Conservation (phyloP, 1,140 invertebrate species). For the Maconellicoccus hirsutus region DNA sequence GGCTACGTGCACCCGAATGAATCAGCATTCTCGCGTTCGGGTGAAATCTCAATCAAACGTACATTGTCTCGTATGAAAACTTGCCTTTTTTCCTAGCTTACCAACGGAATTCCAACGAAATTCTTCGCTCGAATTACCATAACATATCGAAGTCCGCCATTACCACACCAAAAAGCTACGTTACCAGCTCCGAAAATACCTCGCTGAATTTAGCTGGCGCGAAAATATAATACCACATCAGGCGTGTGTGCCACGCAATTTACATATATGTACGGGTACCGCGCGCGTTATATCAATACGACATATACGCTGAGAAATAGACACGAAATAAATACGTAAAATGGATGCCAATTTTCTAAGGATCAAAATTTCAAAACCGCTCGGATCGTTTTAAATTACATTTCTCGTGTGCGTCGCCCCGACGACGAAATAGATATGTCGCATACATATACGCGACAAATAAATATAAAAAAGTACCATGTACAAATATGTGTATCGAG, state of each 20-base stretch:
- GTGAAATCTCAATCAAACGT: background rate
- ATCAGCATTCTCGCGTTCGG: background rate
- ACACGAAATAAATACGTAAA: background rate
- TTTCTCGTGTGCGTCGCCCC: background rate
- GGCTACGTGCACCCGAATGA: background rate
- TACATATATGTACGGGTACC: too few species aligned
- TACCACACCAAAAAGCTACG: background rate
- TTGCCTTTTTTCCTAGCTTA: too few species aligned
- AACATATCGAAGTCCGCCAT: too few species aligned
- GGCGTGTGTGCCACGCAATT: background rate
- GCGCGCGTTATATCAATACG: background rate
- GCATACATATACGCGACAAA: too few species aligned
- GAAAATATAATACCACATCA: too few species aligned
- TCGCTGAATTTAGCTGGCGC: background rate
- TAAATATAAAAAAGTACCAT: too few species aligned
- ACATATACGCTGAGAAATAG: too few species aligned
- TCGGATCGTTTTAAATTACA: background rate
- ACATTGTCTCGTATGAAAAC: background rate
- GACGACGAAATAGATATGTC: too few species aligned
- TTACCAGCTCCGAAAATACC: background rate
- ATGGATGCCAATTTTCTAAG: background rate
- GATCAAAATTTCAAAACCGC: constrained; percentile 3
- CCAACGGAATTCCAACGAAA: too few species aligned
- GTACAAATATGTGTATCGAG: background rate
- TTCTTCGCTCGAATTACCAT: background rate